phyloP scores from a whole-genome alignment of 2,113 vertebrate genomes.

The Microtus pennsylvanicus region DNA sequence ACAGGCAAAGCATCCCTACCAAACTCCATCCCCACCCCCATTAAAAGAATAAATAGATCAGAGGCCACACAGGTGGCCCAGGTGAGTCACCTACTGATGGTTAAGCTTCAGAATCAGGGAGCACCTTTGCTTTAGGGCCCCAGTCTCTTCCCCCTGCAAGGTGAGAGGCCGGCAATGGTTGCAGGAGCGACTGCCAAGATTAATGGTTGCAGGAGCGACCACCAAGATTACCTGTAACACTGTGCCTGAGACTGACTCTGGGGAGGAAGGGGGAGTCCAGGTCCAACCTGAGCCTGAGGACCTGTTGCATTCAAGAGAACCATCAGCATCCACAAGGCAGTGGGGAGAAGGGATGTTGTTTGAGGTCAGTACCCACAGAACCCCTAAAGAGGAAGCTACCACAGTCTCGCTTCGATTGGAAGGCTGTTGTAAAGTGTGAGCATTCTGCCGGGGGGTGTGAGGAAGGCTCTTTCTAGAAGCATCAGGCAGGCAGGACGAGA shows the following conservation, averaged over 20 bases:
- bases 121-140: not conserved
- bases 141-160: not conserved
- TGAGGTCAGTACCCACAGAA: not conserved
- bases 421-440: not conserved
- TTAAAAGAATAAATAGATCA: not conserved
- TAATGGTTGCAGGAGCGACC: no score
- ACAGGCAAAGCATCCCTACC: not conserved
- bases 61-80: not conserved
- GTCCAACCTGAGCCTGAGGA: not conserved
- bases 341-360: not conserved
- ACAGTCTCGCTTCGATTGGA: not conserved
- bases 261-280: fast-evolving
- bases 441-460: fast-evolving
- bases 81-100: not conserved
- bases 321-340: not conserved
- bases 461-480: not conserved
- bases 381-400: not conserved
- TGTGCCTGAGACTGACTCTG: fast-evolving
- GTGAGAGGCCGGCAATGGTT: not conserved
- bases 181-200: not conserved
- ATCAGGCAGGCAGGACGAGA: not conserved
- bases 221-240: not conserved
- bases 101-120: not conserved
- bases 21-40: not conserved
- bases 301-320: not conserved